phyloP scores from a whole-genome alignment of 2,888 invertebrate genomes.

The Diarsia dahlii region DNA sequence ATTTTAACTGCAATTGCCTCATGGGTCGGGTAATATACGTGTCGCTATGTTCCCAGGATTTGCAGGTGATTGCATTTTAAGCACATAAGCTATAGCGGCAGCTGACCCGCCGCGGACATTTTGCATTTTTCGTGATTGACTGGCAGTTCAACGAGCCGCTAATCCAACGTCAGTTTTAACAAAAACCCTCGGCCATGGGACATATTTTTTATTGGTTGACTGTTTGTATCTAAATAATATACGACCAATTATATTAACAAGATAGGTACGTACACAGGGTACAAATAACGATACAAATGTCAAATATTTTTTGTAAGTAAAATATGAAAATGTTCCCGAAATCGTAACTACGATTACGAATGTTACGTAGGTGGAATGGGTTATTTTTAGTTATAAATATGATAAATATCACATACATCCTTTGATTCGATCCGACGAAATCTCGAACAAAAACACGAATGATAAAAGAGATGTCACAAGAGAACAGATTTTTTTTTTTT shows the following conservation, averaged over 20 bases:
- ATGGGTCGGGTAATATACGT: slow-evolving; percentile 34
- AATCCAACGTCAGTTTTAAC: slow-evolving; percentile 58
- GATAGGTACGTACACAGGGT: not conserved
- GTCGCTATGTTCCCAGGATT: slow-evolving; percentile 47
- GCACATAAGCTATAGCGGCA: slow-evolving; percentile 65
- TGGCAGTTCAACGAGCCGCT: slow-evolving; percentile 64
- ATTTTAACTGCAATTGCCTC: slow-evolving; percentile 46
- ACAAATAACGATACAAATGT: slow-evolving; percentile 20
- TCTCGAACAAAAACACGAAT: slow-evolving; percentile 17
- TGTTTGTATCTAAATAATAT: not conserved
- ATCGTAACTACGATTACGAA: not conserved
- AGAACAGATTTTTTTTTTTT: slow-evolving; percentile 8
- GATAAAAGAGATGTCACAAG: slow-evolving; percentile 35
- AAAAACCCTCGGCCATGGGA: slow-evolving; percentile 20
- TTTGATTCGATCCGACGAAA: slow-evolving; percentile 31
- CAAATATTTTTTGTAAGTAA: slow-evolving; percentile 1
- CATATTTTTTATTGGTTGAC: slow-evolving; percentile 14
- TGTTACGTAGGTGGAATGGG: not conserved
- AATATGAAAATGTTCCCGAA: slow-evolving; percentile 16
- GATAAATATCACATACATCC: slow-evolving; percentile 21
- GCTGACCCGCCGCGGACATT: slow-evolving; percentile 61
- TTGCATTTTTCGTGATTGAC: slow-evolving; percentile 70
- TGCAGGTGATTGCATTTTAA: slow-evolving; percentile 66
- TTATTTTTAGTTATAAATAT: slow-evolving; percentile 39
- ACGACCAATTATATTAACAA: slow-evolving; percentile 18